These are phyloP conservation scores for Xanthia icteritia DNA, from an alignment of 2,888 invertebrate genomes.

Conservation along the genomic window DNA sequence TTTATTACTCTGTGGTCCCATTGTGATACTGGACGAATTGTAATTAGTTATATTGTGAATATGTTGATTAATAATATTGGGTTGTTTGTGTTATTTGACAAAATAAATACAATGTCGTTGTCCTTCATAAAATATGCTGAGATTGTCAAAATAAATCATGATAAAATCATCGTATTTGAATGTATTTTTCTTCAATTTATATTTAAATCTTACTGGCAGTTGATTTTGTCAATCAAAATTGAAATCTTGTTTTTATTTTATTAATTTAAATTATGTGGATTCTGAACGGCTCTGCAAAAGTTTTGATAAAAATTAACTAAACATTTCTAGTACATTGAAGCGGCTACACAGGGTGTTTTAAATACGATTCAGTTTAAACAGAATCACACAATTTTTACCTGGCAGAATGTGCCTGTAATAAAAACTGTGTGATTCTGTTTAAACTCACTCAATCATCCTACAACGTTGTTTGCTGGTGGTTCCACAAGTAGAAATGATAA, in stretches of 20 bases:
- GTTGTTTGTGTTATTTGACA: slow-evolving; percentile 3
- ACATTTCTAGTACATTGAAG: slow-evolving; percentile 21
- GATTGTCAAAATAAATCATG: slow-evolving; percentile 13
- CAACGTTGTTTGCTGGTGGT: background rate
- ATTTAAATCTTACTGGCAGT: slow-evolving; percentile 22
- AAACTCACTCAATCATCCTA: no score
- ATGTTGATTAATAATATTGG: slow-evolving; percentile 23
- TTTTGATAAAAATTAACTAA: slow-evolving; percentile 30
- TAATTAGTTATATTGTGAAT: slow-evolving; percentile 51
- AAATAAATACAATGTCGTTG: background rate
- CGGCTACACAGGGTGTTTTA: slow-evolving; percentile 17
- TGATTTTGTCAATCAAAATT: slow-evolving; percentile 15
- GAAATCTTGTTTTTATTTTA: slow-evolving; percentile 11
- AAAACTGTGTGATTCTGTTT: no score
- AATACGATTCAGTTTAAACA: background rate
- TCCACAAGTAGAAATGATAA: background rate
- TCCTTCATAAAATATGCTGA: slow-evolving; percentile 6
- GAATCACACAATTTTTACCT: no score
- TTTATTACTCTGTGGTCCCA: slow-evolving; percentile 61
- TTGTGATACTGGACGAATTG: slow-evolving; percentile 55
- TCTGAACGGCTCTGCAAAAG: slow-evolving; percentile 9
- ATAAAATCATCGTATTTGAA: background rate
- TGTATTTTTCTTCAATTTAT: slow-evolving; percentile 19
- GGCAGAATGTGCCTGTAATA: background rate
- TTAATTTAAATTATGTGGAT: background rate